These are phyloP conservation scores for Reinhardtius hippoglossoides DNA, from an alignment of 2,113 vertebrate genomes.

Conservation along the genomic window DNA sequence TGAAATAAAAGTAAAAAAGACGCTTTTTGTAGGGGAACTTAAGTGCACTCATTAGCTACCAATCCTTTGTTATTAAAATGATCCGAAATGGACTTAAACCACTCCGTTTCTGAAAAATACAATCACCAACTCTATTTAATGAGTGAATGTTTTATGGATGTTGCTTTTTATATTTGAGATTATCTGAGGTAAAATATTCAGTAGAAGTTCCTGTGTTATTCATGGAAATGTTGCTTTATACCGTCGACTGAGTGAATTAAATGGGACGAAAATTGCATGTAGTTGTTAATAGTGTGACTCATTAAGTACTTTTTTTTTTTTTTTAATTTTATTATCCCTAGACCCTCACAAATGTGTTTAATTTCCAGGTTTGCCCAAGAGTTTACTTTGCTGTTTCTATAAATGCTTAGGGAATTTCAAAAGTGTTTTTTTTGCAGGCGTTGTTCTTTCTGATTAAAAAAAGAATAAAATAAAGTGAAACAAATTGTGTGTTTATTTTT, in stretches of 20 bases:
- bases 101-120: slow-evolving; percentile 26
- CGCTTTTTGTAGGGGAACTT: slow-evolving; percentile 5
- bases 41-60: slow-evolving; percentile 30
- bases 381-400: slow-evolving; percentile 55
- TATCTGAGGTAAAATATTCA: slow-evolving; percentile 39
- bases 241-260: slow-evolving; percentile 26
- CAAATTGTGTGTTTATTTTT: background rate
- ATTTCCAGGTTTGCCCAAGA: slow-evolving; percentile 54
- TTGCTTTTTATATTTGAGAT: slow-evolving; percentile 53
- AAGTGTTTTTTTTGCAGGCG: slow-evolving; percentile 36
- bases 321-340: background rate
- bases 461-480: slow-evolving; percentile 20
- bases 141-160: slow-evolving; percentile 28
- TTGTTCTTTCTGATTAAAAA: slow-evolving; percentile 52
- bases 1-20: background rate
- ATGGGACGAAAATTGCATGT: slow-evolving; percentile 19
- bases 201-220: slow-evolving; percentile 31
- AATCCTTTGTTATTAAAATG: slow-evolving; percentile 30
- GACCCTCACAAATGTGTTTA: slow-evolving; percentile 36
- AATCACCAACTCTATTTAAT: slow-evolving; percentile 59
- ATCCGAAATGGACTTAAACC: slow-evolving; percentile 6
- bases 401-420: slow-evolving; percentile 33
- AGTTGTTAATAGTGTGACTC: slow-evolving; percentile 26
- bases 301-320: background rate
- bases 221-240: slow-evolving; percentile 17